Conservation (phyloP, 1,140 invertebrate genomes). For the Cryptotermes secundus region DNA sequence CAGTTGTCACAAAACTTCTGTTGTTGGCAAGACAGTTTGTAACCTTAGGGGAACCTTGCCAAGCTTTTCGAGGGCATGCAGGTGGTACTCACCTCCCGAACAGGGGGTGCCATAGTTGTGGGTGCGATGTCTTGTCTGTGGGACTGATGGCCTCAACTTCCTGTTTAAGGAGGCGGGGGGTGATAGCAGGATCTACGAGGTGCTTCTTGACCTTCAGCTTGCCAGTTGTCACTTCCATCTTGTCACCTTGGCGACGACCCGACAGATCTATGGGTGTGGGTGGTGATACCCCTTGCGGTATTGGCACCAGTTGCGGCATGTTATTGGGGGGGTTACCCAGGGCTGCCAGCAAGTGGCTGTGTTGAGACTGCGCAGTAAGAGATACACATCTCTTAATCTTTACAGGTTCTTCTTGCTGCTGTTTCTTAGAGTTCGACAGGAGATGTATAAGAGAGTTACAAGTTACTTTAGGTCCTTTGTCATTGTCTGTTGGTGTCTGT, state of each 20-base stretch:
- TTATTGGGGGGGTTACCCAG: slow-evolving; percentile 18
- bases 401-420: slow-evolving; percentile 2
- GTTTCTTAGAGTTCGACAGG: neutral
- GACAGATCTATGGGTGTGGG: slow-evolving; percentile 25
- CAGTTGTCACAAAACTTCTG: neutral
- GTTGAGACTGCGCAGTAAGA: neutral
- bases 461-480: slow-evolving; percentile 55
- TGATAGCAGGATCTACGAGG: slow-evolving; percentile 46
- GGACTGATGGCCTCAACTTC: slow-evolving; percentile 38
- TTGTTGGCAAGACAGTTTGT: neutral
- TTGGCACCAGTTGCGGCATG: neutral
- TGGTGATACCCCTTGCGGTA: too few relatives aligned
- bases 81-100: slow-evolving; percentile 62
- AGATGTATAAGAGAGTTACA: slow-evolving; percentile 61
- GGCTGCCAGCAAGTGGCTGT: slow-evolving; percentile 23
- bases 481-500: slow-evolving; percentile 43
- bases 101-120: slow-evolving; percentile 67
- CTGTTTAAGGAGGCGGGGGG: slow-evolving; percentile 42
- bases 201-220: slow-evolving; percentile 50
- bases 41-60: neutral
- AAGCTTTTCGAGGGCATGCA: neutral
- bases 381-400: neutral
- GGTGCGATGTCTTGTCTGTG: slow-evolving; percentile 21
- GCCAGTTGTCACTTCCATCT: slow-evolving; percentile 15
- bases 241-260: neutral